A percentile compares a stretch with the other conserved stretches of the same genome.
Conservation (phyloP, 2,797 vertebrate genomes). For the Helicolenus hilgendorfi region DNA sequence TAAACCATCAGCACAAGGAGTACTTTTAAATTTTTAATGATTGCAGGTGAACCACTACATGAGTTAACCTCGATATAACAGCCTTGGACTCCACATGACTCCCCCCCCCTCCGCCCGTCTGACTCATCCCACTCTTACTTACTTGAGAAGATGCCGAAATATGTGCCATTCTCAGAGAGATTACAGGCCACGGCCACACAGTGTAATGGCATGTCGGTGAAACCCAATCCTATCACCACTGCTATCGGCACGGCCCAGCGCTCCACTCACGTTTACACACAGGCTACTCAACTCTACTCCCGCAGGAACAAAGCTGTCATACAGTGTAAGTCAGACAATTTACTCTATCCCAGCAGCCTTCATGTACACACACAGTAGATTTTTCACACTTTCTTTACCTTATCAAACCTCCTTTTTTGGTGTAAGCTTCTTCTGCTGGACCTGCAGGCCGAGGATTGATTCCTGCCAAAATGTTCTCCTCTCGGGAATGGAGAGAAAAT, state of each 20-base stretch:
- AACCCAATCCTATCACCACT: slow-evolving; percentile 60
- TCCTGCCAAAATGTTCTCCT: slow-evolving; percentile 32
- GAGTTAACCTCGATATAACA: slow-evolving; percentile 40
- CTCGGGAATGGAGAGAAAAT: slow-evolving; percentile 35
- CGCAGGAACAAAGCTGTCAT: slow-evolving; percentile 39
- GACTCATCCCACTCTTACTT: slow-evolving; percentile 72
- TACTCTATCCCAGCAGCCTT: neutral
- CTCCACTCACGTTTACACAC: slow-evolving; percentile 27
- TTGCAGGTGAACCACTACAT: slow-evolving; percentile 40
- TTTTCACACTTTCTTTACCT: neutral
- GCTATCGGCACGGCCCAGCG: slow-evolving; percentile 21
- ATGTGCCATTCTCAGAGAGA: slow-evolving; percentile 70
- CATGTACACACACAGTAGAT: slow-evolving; percentile 18
- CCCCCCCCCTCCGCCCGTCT: slow-evolving; percentile 17
- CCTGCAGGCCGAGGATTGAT: slow-evolving; percentile 20
- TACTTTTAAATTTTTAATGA: slow-evolving; percentile 45
- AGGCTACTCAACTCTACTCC: slow-evolving; percentile 23
- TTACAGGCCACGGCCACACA: slow-evolving; percentile 61
- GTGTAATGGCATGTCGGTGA: slow-evolving; percentile 65
- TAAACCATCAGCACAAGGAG: neutral
- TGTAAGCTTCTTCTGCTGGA: slow-evolving; percentile 38
- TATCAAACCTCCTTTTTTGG: slow-evolving; percentile 23
- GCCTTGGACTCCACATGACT: slow-evolving; percentile 47
- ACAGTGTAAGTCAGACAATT: slow-evolving; percentile 7
- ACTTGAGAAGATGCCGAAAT: slow-evolving; percentile 63